Base-by-base conservation (phyloP, 2,888 invertebrate genomes). In the Cacoxenus indagator region DNA sequence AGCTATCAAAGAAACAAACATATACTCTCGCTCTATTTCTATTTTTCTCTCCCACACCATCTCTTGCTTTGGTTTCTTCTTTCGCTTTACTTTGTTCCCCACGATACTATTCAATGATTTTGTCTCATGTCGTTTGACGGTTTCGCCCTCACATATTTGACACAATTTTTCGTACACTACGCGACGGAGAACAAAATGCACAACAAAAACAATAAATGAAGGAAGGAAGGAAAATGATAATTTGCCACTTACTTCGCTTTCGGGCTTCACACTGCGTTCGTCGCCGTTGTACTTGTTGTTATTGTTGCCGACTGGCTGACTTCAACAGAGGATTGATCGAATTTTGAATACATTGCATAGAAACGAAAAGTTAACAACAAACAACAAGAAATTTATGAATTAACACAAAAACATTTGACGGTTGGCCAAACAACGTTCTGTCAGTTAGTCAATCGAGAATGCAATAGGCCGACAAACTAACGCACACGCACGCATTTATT, bases 1-100 rank as follows among this genome's bases (percentile, higher is more conserved):
- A 73, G 71, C 75, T 76, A 78, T 77, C 73, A 74, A 82, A 81
- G 82, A 73, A 77, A 77, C 37, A 43, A 54, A 54, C 37, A 31
- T 24, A 65, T 24, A 62, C 19, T 19, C 24, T 61, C 17, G n/a
- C 31, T 17, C 1, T 19, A 4, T n/a, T 24, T 8, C 43, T 61
- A 22, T 14, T 29, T 43, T 29, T 9, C 61, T 61, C 61, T 61
- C 43, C 9, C n/a, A 31, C 59, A 31, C 31, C 3, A 14, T 31
- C 43, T 19, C 19, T 37, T 61, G 22, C 29, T 61, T 48, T 48
- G 17, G 48, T 19, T 48, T 19, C 8, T 24, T 57, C 11, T 19
- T 24, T 57, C 26, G 27, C 19, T 57, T 73, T 73, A 70, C 67
- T 64, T 73, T 73, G 51, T 67, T 73, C 73, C 51, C n/a, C n/a